Percentiles rank a stretch among this genome's conserved stretches.
Evolutionary conservation across 2,888 invertebrate species (phyloP).

Genomic region (Trisateles emortualis): DNA sequence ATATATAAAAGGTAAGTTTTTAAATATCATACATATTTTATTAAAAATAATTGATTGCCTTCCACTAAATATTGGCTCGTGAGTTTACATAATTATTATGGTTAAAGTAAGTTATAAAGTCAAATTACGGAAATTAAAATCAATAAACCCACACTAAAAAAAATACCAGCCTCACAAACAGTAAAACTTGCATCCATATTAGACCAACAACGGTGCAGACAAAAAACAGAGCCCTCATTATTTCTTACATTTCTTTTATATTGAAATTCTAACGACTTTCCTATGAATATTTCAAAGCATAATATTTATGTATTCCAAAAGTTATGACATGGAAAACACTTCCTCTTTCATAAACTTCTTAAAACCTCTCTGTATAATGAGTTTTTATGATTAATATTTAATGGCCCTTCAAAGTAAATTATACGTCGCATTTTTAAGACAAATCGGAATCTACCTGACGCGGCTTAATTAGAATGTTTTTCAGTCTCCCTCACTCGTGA

Average conservation of each 20-base stretch:
- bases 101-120: too few species aligned
- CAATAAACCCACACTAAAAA: too few species aligned
- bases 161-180: neutral
- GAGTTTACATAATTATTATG: too few species aligned
- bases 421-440: neutral
- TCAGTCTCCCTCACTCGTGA: neutral
- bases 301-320: constrained; percentile 11
- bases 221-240: neutral
- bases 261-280: constrained; percentile 1
- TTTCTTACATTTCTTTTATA: constrained; percentile 3
- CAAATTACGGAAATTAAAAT: too few species aligned
- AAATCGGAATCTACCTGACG: neutral
- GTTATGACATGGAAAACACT: constrained; percentile 12
- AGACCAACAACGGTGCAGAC: neutral
- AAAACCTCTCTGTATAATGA: constrained; percentile 14
- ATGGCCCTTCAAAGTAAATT: constrained; percentile 14
- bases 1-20: constrained; percentile 89
- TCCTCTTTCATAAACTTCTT: neutral
- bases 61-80: too few species aligned
- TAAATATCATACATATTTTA: neutral
- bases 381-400: constrained; percentile 32
- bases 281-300: constrained; percentile 8
- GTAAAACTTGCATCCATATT: too few species aligned
- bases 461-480: neutral
- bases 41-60: too few species aligned